Percentiles rank a stretch among this genome's conserved stretches.
phyloP scores from a whole-genome alignment of 2,797 vertebrate genomes.

The Hephaestus fuliginosus region DNA sequence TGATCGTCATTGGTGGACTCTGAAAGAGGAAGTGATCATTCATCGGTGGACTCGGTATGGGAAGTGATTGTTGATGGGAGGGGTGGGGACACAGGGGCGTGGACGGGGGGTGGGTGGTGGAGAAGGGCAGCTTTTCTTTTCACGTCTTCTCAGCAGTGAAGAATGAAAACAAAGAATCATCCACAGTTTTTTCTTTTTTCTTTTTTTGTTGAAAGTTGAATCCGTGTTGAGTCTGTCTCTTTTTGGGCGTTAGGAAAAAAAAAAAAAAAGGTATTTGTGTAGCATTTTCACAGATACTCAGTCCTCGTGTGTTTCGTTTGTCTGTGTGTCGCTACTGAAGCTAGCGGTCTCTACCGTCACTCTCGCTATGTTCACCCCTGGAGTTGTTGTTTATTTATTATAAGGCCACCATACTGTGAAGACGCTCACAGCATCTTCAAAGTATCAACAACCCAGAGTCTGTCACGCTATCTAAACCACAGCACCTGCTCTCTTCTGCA shows the following conservation, averaged over 20 bases:
- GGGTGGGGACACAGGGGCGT: conserved; percentile 29
- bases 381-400: conserved; percentile 85
- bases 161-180: conserved; percentile 61
- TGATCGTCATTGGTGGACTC: conserved; percentile 79
- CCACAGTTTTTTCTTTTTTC: conserved; percentile 59
- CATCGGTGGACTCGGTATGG: conserved; percentile 69
- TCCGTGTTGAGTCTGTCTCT: conserved; percentile 53
- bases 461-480: conserved; percentile 73
- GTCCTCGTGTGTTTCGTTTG: conserved; percentile 55
- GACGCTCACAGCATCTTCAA: conserved; percentile 87
- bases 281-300: conserved; percentile 63
- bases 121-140: conserved; percentile 44
- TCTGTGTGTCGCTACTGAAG: conserved; percentile 74
- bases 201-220: conserved; percentile 25
- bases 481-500: conserved; percentile 67
- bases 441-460: conserved; percentile 94
- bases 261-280: conserved; percentile 57
- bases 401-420: conserved; percentile 89
- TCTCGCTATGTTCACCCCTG: conserved; percentile 72
- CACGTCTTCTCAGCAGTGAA: conserved; percentile 64
- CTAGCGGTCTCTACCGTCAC: conserved; percentile 58
- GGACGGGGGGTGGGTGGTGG: conserved; percentile 10
- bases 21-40: conserved; percentile 70
- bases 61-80: conserved; percentile 55
- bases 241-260: conserved; percentile 62